Base-by-base conservation (phyloP, 1,140 invertebrate genomes). In the Zaprionus tsacasi region DNA sequence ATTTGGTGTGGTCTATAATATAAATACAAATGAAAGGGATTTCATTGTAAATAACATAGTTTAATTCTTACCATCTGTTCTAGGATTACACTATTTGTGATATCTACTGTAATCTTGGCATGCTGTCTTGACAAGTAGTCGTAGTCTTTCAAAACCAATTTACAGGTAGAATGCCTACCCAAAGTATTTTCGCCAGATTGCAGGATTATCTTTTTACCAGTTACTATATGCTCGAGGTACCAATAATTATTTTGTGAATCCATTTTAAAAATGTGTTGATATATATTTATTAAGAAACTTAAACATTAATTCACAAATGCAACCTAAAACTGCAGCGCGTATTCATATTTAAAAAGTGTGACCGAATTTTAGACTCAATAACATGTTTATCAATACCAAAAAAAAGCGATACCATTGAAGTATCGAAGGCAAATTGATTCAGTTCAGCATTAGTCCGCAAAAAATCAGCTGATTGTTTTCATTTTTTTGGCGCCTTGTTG, bases 111-210 rank as follows among this genome's bases (percentile, higher is more conserved):
- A 2, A 88, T 40, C 8, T 83, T 81, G 0, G 71, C 70, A 50
- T 88, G 83, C n/a, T 70, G 54, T 2, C 83, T 63, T 0, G 83
- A 88, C 10, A 88, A 17, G 38, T 40, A 88, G 2, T 75, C 50
- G 43, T 81, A 83, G 0, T 50, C 36, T 0, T 11, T 43, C 3
- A 89, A 13, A 0, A 68, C 52, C 25, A 89, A 66, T 8, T 35
- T 76, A 50, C 83, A 88, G 7, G n/a, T 3, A 0, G 83, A 87
- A 36, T 87, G 83, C 0, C 83, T 57, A 4, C 83, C 83, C 2
- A 88, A 30, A 5, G 45, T 33, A 12, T 73, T 81, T 1, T 76
- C 58, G 1, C 83, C 83, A 6, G 52, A 13, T 11, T 50, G 54
- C 2, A 88, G 27, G 7, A 87, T 21, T 8, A 80, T 12, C 7